Evolutionary conservation across 2,113 vertebrate genomes (phyloP), one percentile per base, ranked within the genome.

Genomic region (Motacilla alba): DNA sequence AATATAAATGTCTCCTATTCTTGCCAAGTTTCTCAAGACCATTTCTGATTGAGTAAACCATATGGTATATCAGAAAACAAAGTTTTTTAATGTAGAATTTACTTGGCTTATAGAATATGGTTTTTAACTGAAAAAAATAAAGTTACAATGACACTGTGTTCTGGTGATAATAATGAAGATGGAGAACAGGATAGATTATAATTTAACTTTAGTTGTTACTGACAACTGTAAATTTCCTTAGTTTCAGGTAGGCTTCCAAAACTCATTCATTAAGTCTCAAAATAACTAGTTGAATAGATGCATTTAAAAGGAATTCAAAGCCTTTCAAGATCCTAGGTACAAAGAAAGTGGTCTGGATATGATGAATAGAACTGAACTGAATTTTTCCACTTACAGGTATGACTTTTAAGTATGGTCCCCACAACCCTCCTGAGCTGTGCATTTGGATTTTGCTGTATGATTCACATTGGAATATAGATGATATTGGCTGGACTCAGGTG

Each of bases 341-440:
- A 87, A 60, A 76, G 30, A 47, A 56, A 73, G 27, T 56, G 11
- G 9, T 88, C 35, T 73, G 41, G 7, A 33, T 79, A 46, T 73
- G 44, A 76, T 39, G 10, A 68, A 35, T 68, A 56, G 8, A 79
- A 72, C 15, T 28, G 8, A 79, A 72, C 15, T 28, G 24, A 56
- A 10, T 63, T 78, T 12, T 7, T 81, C 62, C 0, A 0, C 21
- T 80, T 56, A 22, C 8, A 35, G 3, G 62, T 35, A 2, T 33
- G 19, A 44, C 59, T 79, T 92, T 64, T 62, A 72, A 35, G 46
- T 27, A 44, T 4, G 27, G 9, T 5, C 11, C 16, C 20, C 16
- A 60, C 0, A 2, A 35, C 11, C 9, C 15, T 68, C 72, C 24
- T 60, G 28, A 73, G 41, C 7, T 35, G 7, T 1, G 0, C 14